These are phyloP conservation scores for Hylaea fasciaria DNA, from an alignment of 2,888 invertebrate species.

Conservation along the genomic window DNA sequence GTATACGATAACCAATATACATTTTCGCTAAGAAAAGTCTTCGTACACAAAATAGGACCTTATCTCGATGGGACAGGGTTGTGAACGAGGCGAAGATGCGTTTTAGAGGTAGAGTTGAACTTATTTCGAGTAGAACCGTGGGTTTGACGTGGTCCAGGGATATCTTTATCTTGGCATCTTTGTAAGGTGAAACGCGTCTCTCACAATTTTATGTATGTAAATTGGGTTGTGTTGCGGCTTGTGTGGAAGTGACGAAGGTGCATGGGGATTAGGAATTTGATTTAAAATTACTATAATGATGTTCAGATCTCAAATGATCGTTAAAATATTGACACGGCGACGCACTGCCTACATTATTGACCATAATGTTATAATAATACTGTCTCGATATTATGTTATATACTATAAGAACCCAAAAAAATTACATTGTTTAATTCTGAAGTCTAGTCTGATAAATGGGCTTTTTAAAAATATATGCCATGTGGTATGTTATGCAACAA, in stretches of 20 bases:
- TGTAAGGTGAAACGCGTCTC: conserved; percentile 36
- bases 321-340: too few species aligned
- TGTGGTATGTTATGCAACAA: too few species aligned
- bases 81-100: not conserved
- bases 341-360: not conserved
- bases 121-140: conserved; percentile 23
- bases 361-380: not conserved
- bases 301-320: too few species aligned
- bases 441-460: too few species aligned
- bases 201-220: conserved; percentile 43
- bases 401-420: too few species aligned
- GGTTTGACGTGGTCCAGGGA: conserved; percentile 34
- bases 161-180: conserved; percentile 33
- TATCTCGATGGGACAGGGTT: conserved; percentile 16
- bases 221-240: conserved; percentile 36
- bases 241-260: conserved; percentile 1
- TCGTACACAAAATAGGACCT: not conserved
- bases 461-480: too few species aligned
- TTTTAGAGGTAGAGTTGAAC: not conserved
- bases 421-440: too few species aligned
- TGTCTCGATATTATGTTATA: too few species aligned
- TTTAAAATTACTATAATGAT: too few species aligned
- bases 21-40: not conserved
- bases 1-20: conserved; percentile 12
- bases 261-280: not conserved